phyloP scores from a whole-genome alignment of 2,113 vertebrate genomes.

The Hippocampus guttulatus region DNA sequence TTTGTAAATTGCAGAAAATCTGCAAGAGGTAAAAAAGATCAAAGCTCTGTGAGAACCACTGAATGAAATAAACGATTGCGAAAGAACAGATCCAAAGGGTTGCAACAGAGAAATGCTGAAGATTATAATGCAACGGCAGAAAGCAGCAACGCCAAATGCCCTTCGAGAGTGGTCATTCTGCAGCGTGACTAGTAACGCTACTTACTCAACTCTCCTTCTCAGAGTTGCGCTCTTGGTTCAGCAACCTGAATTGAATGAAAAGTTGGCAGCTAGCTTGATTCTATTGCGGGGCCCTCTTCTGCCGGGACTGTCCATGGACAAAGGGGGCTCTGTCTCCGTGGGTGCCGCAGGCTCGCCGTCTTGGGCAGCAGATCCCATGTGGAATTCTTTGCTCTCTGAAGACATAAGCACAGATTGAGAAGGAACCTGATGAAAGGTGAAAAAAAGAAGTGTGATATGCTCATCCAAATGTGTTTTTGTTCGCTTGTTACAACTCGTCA shows the following conservation, averaged over 20 bases:
- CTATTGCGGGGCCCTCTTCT: slow-evolving; percentile 82
- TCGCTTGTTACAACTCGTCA: not conserved
- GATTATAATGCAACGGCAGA: not conserved
- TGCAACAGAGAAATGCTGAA: slow-evolving; percentile 2
- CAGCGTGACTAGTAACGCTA: slow-evolving; percentile 17
- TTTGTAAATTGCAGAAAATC: slow-evolving; percentile 48
- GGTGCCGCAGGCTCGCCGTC: slow-evolving; percentile 11
- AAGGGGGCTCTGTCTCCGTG: slow-evolving; percentile 14
- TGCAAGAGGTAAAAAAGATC: slow-evolving; percentile 42
- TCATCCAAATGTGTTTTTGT: slow-evolving; percentile 10
- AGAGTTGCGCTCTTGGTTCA: slow-evolving; percentile 60
- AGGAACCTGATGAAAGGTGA: not conserved
- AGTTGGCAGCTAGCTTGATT: slow-evolving; percentile 92
- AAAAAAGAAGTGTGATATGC: not conserved
- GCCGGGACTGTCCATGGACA: slow-evolving; percentile 77
- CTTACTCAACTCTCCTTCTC: slow-evolving; percentile 44
- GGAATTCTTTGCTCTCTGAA: slow-evolving; percentile 30
- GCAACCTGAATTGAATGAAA: slow-evolving; percentile 83
- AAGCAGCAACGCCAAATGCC: slow-evolving; percentile 7
- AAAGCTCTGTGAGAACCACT: slow-evolving; percentile 25
- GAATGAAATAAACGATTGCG: slow-evolving; percentile 2
- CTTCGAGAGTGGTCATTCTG: slow-evolving; percentile 4
- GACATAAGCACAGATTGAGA: slow-evolving; percentile 23
- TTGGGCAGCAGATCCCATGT: not conserved
- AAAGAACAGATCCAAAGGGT: slow-evolving; percentile 4